These are phyloP conservation scores for Cydia fagiglandana DNA, from an alignment of 1,140 invertebrate species.

Conservation along the genomic window DNA sequence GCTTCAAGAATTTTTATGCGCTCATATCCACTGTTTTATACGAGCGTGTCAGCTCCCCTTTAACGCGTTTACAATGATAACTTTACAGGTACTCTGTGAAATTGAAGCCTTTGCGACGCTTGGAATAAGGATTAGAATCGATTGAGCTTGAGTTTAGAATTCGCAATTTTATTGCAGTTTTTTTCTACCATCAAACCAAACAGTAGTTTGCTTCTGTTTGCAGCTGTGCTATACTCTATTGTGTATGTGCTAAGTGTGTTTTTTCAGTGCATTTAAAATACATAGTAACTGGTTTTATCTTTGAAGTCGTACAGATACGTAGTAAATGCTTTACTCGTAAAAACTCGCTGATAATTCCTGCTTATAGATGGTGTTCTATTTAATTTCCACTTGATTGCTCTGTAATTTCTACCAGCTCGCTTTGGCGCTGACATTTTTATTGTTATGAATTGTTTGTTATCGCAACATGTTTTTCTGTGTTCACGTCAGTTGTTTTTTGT, in stretches of 20 bases:
- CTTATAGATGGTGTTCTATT: constrained; percentile 71
- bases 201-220: constrained; percentile 4
- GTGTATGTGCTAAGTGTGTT: neutral
- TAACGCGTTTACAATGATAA: constrained; percentile 46
- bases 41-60: constrained; percentile 70
- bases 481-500: constrained; percentile 8
- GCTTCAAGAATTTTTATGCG: constrained; percentile 75
- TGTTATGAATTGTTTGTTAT: constrained; percentile 68
- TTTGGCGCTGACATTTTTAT: constrained; percentile 66
- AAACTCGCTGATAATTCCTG: constrained; percentile 65
- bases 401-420: constrained; percentile 49
- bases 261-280: neutral
- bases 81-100: constrained; percentile 31
- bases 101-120: constrained; percentile 23
- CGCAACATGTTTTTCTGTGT: constrained; percentile 16
- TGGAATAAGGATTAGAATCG: neutral
- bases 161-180: constrained; percentile 14
- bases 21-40: constrained; percentile 76
- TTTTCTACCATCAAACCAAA: constrained; percentile 16
- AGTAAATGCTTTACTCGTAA: constrained; percentile 70
- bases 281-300: neutral
- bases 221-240: neutral
- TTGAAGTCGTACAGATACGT: constrained; percentile 35
- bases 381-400: constrained; percentile 70
- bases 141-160: neutral